Conservation (phyloP, 2,797 vertebrate genomes). For the Chelonia mydas region DNA sequence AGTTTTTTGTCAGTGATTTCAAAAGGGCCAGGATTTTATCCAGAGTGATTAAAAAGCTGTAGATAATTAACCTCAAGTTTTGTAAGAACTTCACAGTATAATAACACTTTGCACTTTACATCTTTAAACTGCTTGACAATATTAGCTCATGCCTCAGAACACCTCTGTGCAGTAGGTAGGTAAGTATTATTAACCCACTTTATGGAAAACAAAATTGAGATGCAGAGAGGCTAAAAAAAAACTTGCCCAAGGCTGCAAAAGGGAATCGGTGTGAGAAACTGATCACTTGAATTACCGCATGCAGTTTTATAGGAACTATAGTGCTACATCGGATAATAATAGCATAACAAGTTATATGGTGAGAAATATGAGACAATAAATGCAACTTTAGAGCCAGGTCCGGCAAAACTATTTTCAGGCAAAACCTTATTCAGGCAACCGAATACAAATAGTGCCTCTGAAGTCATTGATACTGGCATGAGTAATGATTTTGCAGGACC, state of each 20-base stretch:
- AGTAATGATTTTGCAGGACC: not conserved
- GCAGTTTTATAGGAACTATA: not conserved
- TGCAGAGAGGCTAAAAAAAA: not conserved
- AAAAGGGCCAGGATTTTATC: constrained; percentile 28
- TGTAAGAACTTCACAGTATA: not conserved
- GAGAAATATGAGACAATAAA: not conserved
- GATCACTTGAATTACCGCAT: not conserved
- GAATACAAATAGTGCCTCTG: not conserved
- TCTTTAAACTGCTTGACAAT: not conserved
- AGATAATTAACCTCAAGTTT: constrained; percentile 21
- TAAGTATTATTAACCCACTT: not conserved
- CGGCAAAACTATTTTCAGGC: not conserved
- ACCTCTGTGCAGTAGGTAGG: not conserved
- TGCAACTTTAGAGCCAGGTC: not conserved
- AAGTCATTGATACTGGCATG: rapidly evolving
- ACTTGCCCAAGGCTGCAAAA: not conserved
- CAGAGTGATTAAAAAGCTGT: not conserved
- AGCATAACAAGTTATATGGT: not conserved
- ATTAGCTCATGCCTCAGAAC: not conserved
- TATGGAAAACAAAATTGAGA: not conserved
- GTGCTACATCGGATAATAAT: not conserved
- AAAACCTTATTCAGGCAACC: not conserved
- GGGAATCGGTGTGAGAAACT: not conserved
- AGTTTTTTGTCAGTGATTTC: not conserved
- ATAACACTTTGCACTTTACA: not conserved